These are phyloP conservation scores for Drosophila anceps DNA, from an alignment of 2,888 invertebrate genomes.

Conservation along the genomic window DNA sequence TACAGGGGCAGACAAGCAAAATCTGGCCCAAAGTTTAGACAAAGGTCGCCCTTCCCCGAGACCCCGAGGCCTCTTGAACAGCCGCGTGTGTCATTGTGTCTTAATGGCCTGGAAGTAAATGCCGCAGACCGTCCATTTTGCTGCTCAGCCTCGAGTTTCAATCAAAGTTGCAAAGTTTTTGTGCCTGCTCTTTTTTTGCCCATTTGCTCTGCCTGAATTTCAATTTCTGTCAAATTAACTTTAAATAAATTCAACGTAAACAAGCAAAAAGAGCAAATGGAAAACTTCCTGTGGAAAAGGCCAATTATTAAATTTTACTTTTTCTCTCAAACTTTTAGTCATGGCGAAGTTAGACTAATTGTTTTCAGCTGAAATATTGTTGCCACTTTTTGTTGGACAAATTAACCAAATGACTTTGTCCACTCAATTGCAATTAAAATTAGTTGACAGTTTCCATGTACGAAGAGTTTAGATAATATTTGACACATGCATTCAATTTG, in stretches of 20 bases:
- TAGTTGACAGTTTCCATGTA: not conserved
- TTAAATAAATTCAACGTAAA: slow-evolving; percentile 44
- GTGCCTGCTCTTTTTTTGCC: slow-evolving; percentile 4
- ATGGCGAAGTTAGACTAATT: slow-evolving; percentile 13
- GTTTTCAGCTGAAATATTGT: not conserved
- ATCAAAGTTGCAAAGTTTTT: slow-evolving; percentile 53
- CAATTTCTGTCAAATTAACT: slow-evolving; percentile 50
- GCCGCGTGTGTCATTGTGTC: slow-evolving; percentile 51
- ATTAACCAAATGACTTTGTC: slow-evolving; percentile 11
- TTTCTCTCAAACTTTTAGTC: slow-evolving; percentile 21
- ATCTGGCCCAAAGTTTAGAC: slow-evolving; percentile 49
- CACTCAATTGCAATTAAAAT: slow-evolving; percentile 7
- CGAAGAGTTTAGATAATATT: not conserved
- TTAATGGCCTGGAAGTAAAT: slow-evolving; percentile 62
- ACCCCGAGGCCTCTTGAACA: not conserved
- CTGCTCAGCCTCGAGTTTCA: slow-evolving; percentile 45
- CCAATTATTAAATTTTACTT: slow-evolving; percentile 41
- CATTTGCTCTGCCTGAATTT: slow-evolving; percentile 28
- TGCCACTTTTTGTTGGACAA: not conserved
- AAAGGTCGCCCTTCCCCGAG: slow-evolving; percentile 32
- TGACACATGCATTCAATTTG: slow-evolving; percentile 12
- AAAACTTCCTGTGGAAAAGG: slow-evolving; percentile 29
- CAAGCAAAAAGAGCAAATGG: slow-evolving; percentile 26
- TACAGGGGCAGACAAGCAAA: slow-evolving; percentile 46
- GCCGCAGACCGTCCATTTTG: slow-evolving; percentile 36